Evolutionary conservation across 2,888 invertebrate species (phyloP), one percentile per base, ranked within the genome.

Genomic region (Pyrrhia umbra): DNA sequence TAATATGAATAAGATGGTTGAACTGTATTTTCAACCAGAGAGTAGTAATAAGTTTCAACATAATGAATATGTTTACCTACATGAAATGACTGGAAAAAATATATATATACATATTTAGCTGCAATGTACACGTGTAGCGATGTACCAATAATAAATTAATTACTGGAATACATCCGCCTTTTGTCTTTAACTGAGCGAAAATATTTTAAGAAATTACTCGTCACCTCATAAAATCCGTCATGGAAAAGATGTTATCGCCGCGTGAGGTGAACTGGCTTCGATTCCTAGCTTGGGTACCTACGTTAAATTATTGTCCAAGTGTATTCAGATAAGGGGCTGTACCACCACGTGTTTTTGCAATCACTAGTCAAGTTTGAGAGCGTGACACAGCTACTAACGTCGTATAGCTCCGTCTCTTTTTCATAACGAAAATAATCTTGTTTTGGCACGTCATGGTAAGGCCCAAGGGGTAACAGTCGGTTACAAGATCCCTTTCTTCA

Each of bases 151-250:
- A 39, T 37, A 13, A 47, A 66, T 51, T 46, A 34, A 70, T 51
- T 21, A 15, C 16, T 30, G 30, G 46, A 40, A 43, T 46, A 49
- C 18, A 6, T 16, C 50, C 45, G 54, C 51, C 43, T 60, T 20
- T 4, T 8, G 3, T 25, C 46, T 51, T 57, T 68, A 64, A 77
- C 66, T 59, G 56, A 13, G 13, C 23, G 40, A 63, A 77, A 65
- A 58, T 57, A 68, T 51, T 49, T n/a, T 50, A 23, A 54, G 47
- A 57, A 62, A 61, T 46, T 58, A 47, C 57, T 79, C 27, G 18
- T 30, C 81, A 78, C 74, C 50, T 78, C 61, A 42, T 75, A 72
- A 80, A 80, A 63, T 20, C 39, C 42, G 10, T 50, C 43, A 60
- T 25, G 34, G n/a, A 18, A 6, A n/a, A 15, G 65, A 80, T 80